A percentile compares a stretch with the other conserved stretches of the same genome.
Evolutionary conservation across 2,797 vertebrate species (phyloP).

Genomic region (Chelmon rostratus): DNA sequence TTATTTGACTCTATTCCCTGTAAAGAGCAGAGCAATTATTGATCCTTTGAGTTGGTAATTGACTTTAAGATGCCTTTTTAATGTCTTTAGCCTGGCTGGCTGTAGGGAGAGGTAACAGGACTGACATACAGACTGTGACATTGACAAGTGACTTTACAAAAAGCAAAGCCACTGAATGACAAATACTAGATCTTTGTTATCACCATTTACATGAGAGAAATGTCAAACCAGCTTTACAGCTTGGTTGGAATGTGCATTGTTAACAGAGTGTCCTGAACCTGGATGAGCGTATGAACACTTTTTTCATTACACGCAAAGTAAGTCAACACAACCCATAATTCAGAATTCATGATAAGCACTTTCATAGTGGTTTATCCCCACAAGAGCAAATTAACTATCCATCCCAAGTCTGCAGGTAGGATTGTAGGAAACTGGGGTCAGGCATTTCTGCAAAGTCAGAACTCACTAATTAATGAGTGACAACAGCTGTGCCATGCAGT

Average conservation of each 20-base stretch:
- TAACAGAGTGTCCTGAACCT: too few species aligned
- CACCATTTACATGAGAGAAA: background rate
- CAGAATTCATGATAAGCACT: constrained; percentile 41
- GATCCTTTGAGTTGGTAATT: constrained; percentile 62
- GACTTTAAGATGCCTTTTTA: constrained; percentile 59
- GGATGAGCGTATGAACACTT: too few species aligned
- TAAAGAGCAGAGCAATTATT: constrained; percentile 56
- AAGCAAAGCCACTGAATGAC: background rate
- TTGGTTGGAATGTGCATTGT: background rate
- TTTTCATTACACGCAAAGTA: constrained; percentile 32
- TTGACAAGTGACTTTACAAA: background rate
- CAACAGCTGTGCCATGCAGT: constrained; percentile 45
- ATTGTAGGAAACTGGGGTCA: constrained; percentile 29
- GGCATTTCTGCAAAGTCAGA: constrained; percentile 66
- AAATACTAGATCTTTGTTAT: background rate
- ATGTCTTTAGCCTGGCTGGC: constrained; percentile 40
- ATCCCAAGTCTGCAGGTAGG: constrained; percentile 26
- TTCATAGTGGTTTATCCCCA: constrained; percentile 48
- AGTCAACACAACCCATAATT: constrained; percentile 22
- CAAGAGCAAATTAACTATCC: constrained; percentile 57
- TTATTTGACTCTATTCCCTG: constrained; percentile 46
- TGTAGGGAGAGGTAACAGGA: background rate
- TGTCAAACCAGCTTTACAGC: background rate
- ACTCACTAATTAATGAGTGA: constrained; percentile 70
- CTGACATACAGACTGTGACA: constrained; percentile 5